A percentile compares a stretch with the other conserved stretches of the same genome.
phyloP scores from a whole-genome alignment of 2,888 invertebrate genomes.

The Ectobius pallidus region DNA sequence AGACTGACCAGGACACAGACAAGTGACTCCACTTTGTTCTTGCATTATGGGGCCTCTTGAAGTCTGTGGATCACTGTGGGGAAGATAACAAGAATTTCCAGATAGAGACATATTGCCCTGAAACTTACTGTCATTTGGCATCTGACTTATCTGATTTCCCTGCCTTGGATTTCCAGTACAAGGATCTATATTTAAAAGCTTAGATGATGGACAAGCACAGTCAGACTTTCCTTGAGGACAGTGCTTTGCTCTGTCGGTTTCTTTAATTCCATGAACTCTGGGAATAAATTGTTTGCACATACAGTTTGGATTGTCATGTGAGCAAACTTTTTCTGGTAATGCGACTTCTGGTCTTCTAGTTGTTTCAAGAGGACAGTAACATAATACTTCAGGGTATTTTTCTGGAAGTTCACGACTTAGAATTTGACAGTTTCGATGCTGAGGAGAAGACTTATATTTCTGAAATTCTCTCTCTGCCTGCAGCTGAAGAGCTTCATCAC shows the following conservation, averaged over 20 bases:
- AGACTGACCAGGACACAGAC: not conserved
- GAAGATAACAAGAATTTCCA: not conserved
- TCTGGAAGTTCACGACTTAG: not conserved
- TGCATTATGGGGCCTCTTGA: not conserved
- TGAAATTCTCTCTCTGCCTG: too few relatives aligned
- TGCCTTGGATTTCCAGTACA: conserved; percentile 1
- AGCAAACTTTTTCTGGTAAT: not conserved
- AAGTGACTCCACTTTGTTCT: not conserved
- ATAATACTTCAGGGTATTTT: not conserved
- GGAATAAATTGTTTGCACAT: not conserved
- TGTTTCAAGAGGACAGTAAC: not conserved
- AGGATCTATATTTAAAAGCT: not conserved
- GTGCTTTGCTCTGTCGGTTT: not conserved
- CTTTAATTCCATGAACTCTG: not conserved
- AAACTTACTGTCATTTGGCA: not conserved
- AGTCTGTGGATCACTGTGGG: not conserved
- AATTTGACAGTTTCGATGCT: not conserved
- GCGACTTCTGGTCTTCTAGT: not conserved
- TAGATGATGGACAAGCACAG: not conserved
- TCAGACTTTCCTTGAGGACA: not conserved
- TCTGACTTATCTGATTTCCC: too few relatives aligned
- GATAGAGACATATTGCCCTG: not conserved
- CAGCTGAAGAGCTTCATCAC: too few relatives aligned
- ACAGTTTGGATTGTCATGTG: not conserved
- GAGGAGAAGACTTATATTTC: not conserved